phyloP scores from a whole-genome alignment of 2,113 vertebrate genomes.

The Pachypanchax playfairii region DNA sequence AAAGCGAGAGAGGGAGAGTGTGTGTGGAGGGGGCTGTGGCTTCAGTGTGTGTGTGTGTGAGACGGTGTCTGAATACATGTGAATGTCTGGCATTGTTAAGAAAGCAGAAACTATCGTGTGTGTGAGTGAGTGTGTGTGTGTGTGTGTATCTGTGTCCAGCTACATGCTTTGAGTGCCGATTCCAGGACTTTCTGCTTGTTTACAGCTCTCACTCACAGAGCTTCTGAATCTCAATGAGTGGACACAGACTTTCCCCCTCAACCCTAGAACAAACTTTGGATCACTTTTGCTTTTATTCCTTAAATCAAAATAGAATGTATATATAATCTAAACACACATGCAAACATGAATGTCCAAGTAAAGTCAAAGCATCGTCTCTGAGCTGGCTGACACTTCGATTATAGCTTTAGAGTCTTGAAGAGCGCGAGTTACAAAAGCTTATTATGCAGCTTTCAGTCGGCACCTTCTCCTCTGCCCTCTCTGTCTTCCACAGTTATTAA shows the following conservation, averaged over 20 bases:
- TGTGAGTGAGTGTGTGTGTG: not conserved
- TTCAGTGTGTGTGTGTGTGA: conserved; percentile 8
- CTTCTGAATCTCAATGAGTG: conserved; percentile 73
- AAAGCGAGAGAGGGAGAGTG: conserved; percentile 12
- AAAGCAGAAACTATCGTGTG: conserved; percentile 16
- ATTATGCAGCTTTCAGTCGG: conserved; percentile 69
- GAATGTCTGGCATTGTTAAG: conserved; percentile 57
- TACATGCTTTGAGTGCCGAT: conserved; percentile 52
- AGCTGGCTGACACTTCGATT: conserved; percentile 10
- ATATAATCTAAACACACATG: not conserved
- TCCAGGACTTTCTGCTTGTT: conserved; percentile 63
- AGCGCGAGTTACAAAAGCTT: conserved; percentile 53
- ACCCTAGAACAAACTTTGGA: conserved; percentile 31
- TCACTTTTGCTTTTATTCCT: too few relatives aligned
- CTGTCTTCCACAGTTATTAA: conserved; percentile 70
- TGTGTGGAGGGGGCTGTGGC: conserved; percentile 6
- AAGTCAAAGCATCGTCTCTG: conserved; percentile 27
- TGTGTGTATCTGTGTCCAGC: conserved; percentile 22
- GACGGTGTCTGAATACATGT: conserved; percentile 44
- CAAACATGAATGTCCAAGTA: conserved; percentile 14
- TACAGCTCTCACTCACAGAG: conserved; percentile 62
- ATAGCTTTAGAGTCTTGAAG: not conserved
- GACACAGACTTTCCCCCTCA: conserved; percentile 35
- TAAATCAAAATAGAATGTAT: not conserved
- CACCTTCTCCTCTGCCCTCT: conserved; percentile 57